These are phyloP conservation scores for Corythornis vintsioides DNA, from an alignment of 2,113 vertebrate genomes.

Conservation along the genomic window DNA sequence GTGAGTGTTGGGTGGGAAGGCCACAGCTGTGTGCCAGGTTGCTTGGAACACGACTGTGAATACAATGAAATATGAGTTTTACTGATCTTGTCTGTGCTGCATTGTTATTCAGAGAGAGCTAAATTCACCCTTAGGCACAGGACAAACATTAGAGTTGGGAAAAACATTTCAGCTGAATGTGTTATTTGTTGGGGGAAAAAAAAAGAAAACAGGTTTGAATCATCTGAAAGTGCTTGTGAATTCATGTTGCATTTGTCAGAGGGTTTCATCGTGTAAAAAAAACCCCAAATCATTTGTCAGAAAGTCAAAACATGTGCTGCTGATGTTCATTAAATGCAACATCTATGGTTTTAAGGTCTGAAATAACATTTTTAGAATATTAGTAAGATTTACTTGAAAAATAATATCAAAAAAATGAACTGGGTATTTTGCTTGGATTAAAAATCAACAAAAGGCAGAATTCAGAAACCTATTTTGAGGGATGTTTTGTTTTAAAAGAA, in stretches of 20 bases:
- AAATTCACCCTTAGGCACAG: conserved; percentile 10
- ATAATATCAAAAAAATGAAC: background rate
- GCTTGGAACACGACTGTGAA: background rate
- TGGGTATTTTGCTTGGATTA: background rate
- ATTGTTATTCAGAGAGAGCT: conserved; percentile 13
- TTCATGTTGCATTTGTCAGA: background rate
- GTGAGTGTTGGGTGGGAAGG: rapidly evolving
- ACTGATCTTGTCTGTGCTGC: conserved; percentile 19
- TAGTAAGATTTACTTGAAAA: background rate
- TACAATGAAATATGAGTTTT: conserved; percentile 6
- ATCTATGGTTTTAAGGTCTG: background rate
- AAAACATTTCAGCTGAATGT: background rate
- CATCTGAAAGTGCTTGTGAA: background rate
- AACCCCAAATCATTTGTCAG: background rate
- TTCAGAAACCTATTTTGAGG: background rate
- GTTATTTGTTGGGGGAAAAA: background rate
- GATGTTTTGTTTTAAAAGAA: background rate
- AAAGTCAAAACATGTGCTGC: background rate
- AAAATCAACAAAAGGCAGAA: background rate
- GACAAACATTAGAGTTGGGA: background rate
- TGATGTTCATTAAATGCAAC: background rate
- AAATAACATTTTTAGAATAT: background rate
- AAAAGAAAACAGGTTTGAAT: background rate
- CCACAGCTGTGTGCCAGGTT: background rate
- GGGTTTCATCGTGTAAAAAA: background rate